Conservation (phyloP, 2,113 vertebrate genomes). For the Grantiella picta region DNA sequence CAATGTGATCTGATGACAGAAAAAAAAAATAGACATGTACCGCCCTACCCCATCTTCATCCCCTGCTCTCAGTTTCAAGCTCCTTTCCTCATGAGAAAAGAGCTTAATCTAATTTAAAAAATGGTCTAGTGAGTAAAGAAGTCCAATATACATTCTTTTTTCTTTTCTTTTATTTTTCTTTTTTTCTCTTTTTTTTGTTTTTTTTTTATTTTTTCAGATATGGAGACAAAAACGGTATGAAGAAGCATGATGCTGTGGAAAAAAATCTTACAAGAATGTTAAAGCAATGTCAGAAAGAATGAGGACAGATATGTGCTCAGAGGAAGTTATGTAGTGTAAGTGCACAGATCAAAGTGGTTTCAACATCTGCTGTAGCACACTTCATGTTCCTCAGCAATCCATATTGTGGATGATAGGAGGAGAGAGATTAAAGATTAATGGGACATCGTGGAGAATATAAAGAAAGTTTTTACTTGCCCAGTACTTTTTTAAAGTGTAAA, state of each 20-base stretch:
- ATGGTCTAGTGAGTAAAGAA: neutral
- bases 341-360: neutral
- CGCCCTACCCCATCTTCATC: neutral
- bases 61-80: neutral
- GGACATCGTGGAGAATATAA: neutral
- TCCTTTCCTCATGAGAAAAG: neutral
- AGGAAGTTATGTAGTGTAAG: neutral
- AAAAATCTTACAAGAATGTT: neutral
- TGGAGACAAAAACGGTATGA: neutral
- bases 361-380: neutral
- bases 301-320: neutral
- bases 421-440: neutral
- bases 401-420: neutral
- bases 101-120: neutral
- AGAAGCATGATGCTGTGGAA: neutral
- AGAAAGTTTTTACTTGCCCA: neutral
- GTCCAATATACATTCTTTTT: fast-evolving
- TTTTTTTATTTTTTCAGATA: too few species aligned
- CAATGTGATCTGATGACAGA: neutral
- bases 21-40: neutral
- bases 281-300: neutral
- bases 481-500: neutral
- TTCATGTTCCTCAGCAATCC: neutral
- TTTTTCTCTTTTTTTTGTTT: too few species aligned
- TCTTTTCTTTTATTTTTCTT: too few species aligned